Base-by-base conservation (phyloP, 2,888 invertebrate species). In the Pterostichus madidus region DNA sequence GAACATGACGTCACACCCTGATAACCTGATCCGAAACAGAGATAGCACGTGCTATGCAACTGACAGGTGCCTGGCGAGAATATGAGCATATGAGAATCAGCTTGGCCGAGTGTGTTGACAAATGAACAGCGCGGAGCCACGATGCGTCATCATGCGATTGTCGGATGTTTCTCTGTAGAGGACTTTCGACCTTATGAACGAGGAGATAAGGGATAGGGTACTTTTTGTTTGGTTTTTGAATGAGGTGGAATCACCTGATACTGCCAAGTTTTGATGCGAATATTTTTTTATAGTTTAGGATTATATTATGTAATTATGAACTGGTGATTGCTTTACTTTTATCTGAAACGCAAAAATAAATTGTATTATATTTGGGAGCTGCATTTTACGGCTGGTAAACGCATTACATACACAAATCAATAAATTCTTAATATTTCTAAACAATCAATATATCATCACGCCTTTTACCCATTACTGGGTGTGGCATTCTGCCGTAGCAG, bases 91-190 rank as follows among this genome's bases (percentile, higher is more conserved):
- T 24, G 64, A 64, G 32, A 64, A 64, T 64, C 35, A 59, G 31
- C 59, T 24, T 6, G 39, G 15, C 35, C 64, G n/a, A 4, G 32
- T n/a, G 11, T 64, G 64, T 35, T 32, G 32, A 64, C n/a, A 64
- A 64, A 64, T 13, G 64, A 64, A 64, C 64, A 13, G 17, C 59
- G 24, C 0, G 5, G 59, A 31, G 24, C 13, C 39, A n/a, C 64
- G 64, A 64, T 64, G 64, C 64, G 64, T 64, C 64, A 64, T 64
- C 64, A 64, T 35, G 32, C 35, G 64, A 64, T 64, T 11, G 64
- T 64, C 64, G 64, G 32, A 64, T 64, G 64, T 64, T 64, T 64
- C 39, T 10, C n/a, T 32, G 2, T 13, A 13, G 2, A 8, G 11
- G 39, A 64, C 5, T 32, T 35, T 4, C 32, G 64, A 35, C 64